phyloP scores from a whole-genome alignment of 2,113 vertebrate species.

The Peromyscus californicus region DNA sequence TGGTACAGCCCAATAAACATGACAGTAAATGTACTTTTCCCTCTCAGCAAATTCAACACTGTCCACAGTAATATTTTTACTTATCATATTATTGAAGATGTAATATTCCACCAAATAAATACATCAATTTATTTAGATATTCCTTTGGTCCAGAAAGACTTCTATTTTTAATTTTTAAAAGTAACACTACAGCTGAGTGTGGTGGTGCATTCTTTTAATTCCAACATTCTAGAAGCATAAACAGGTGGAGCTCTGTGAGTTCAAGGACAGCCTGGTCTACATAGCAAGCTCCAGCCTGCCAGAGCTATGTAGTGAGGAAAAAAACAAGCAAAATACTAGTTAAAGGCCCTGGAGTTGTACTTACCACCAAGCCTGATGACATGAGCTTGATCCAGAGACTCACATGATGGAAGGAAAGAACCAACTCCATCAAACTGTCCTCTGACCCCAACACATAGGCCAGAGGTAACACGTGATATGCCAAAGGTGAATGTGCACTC shows the following conservation, averaged over 20 bases:
- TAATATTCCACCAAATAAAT: not conserved
- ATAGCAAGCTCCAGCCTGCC: not conserved
- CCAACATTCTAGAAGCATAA: not conserved
- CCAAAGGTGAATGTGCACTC: not conserved
- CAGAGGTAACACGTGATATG: not conserved
- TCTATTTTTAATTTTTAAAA: slow-evolving; percentile 35
- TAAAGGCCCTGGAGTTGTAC: too few relatives aligned
- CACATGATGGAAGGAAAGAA: not conserved
- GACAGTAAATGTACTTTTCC: not conserved
- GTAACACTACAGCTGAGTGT: not conserved
- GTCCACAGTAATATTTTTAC: not conserved
- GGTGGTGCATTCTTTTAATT: not conserved
- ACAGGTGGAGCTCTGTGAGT: not conserved
- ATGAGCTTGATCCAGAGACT: not conserved
- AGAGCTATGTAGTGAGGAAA: not conserved
- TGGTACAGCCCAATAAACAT: slow-evolving; percentile 18
- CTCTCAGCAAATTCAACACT: not conserved
- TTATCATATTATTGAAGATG: not conserved
- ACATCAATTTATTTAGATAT: slow-evolving; percentile 8
- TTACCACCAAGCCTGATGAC: not conserved
- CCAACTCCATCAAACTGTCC: not conserved
- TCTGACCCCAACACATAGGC: not conserved
- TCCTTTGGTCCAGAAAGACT: slow-evolving; percentile 1
- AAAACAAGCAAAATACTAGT: not conserved
- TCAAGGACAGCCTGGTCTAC: not conserved